These are phyloP conservation scores for Baryphthengus martii DNA, from an alignment of 2,113 vertebrate genomes.

Conservation along the genomic window DNA sequence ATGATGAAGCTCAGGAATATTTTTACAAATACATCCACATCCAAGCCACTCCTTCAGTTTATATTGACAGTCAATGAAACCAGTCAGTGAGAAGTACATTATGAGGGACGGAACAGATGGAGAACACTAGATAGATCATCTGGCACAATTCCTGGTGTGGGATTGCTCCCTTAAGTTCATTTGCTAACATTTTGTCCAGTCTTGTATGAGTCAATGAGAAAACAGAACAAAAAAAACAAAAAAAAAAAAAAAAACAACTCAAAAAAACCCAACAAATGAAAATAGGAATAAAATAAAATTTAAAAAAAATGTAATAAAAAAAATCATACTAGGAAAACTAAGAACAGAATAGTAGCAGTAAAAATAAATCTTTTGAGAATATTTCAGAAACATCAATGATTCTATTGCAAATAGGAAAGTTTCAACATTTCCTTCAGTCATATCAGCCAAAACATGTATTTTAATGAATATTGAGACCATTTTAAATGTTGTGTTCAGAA, in stretches of 20 bases:
- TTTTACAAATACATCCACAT: not conserved
- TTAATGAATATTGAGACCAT: not conserved
- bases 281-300: too few species aligned
- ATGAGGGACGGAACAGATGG: not conserved
- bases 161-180: slow-evolving; percentile 12
- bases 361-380: not conserved
- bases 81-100: not conserved
- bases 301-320: too few species aligned
- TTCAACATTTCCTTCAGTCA: not conserved
- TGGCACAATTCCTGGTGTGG: not conserved
- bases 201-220: not conserved
- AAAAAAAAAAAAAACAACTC: too few species aligned
- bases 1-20: not conserved
- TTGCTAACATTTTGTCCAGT: not conserved
- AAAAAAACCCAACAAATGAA: too few species aligned
- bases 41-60: not conserved
- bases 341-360: not conserved
- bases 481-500: not conserved
- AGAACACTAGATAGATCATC: not conserved
- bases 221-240: not conserved
- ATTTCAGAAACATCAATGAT: not conserved
- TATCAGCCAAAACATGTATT: not conserved
- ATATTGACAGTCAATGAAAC: not conserved
- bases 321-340: not conserved
- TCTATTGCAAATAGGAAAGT: not conserved